Base-by-base conservation (phyloP, 1,140 invertebrate species). In the Asbolus verrucosus region DNA sequence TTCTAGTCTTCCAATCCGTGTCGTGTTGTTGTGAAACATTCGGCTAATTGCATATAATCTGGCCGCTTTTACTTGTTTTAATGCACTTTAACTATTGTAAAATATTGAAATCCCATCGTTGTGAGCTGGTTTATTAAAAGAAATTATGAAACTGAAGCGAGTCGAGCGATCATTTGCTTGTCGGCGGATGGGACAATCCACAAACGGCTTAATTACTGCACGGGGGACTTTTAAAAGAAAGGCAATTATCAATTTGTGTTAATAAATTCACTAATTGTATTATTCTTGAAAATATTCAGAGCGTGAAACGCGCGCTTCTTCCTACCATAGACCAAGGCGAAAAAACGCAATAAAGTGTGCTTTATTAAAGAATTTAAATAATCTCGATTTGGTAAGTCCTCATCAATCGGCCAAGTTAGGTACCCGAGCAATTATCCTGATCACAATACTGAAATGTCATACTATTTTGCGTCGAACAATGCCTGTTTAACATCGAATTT, bases 231-330 rank as follows among this genome's bases (percentile, higher is more conserved):
- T 16, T 54, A 54, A 54, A 54, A 54, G 46, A 54, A 54, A 54
- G 46, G 46, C 11, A 54, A 54, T 54, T 54, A 54, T 54, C 46
- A 54, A 54, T 54, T 54, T 54, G 46, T 54, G 46, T 54, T 54
- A 54, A 54, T 54, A 54, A 54, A 54, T 54, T 54, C 46, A 54
- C 46, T 54, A 54, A 54, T 54, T 54, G 46, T 27, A 21, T 27
- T 54, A 54, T 27, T 54, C 46, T 54, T 54, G 46, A 54, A 54
- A 54, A 15, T 15, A 54, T 54, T 13, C 11, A 54, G 46, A 54
- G 46, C 46, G 27, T 30, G 24, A 54, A 54, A 54, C 46, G 46
- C 21, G 21, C 46, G 46, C 46, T 8, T 54, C 46, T 54, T 54
- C 46, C 21, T 54, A n/a, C 11, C n/a, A 19, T 6, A 54, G 18